Base-by-base conservation (phyloP, 2,888 invertebrate genomes). In the Neoascia interrupta region DNA sequence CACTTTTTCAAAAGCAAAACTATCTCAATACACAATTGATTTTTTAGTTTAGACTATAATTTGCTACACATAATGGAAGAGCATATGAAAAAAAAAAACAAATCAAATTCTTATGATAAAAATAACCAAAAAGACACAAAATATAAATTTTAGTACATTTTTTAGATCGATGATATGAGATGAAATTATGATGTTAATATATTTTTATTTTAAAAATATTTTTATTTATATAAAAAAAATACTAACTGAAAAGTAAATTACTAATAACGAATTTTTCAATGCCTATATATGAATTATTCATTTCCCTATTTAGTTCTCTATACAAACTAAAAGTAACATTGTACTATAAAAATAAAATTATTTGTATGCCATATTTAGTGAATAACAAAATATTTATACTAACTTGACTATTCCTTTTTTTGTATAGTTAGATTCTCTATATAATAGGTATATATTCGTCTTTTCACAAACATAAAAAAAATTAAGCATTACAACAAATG, bases 291-390 rank as follows among this genome's bases (percentile, higher is more conserved):
- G 19, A 79, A 66, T 60, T 79, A 66, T 51, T 76, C 58, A 73
- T 61, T 73, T 79, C 36, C 49, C 54, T 39, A 73, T 73, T 79
- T 73, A 79, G 79, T 79, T 79, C 49, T 68, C 61, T 79, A 68
- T 79, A 79, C 66, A 79, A 73, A 72, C 72, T 68, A 68, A 70
- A 43, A 58, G 11, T 10, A 41, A 31, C 23, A 45, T 2, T 6
- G 26, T 26, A 49, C 19, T 43, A 15, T 13, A 51, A 45, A 28
- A 26, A 13, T 28, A 13, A 41, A 58, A 28, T 15, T 60, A 39
- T 60, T 31, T 64, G 11, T 60, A 56, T 54, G n/a, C 8, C 3
- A 8, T 31, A 31, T 31, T 31, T 31, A 31, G n/a, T n/a, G n/a
- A n/a, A n/a, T n/a, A n/a, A n/a, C n/a, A n/a, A n/a, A n/a, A n/a